phyloP scores from a whole-genome alignment of 1,140 invertebrate species.

The Zaprionus vittiger region DNA sequence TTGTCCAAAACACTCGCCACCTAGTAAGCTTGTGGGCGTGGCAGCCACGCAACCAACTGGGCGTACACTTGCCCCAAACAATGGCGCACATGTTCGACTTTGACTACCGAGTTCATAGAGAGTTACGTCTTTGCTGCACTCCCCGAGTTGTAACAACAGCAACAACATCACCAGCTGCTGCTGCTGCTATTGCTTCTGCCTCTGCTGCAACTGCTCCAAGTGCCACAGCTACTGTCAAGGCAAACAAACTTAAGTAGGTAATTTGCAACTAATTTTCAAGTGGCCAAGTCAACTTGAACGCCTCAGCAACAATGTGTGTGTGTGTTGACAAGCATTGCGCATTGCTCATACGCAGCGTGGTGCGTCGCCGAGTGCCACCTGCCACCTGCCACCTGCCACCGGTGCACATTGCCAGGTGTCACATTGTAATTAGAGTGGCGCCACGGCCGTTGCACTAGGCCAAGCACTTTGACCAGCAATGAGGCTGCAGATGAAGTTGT shows the following conservation, averaged over 20 bases:
- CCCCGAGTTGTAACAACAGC: constrained; percentile 1
- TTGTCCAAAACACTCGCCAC: constrained; percentile 36
- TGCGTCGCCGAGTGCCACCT: constrained; percentile 15
- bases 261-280: constrained; percentile 81
- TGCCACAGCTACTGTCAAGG: constrained; percentile 37
- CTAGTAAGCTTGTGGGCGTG: constrained; percentile 52
- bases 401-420: constrained; percentile 31
- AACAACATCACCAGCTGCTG: constrained; percentile 4
- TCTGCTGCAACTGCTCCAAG: neutral
- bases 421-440: constrained; percentile 30
- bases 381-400: constrained; percentile 4
- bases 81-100: constrained; percentile 61
- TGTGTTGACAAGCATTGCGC: constrained; percentile 38
- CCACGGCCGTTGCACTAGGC: neutral
- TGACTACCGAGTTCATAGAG: constrained; percentile 7
- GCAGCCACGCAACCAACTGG: constrained; percentile 57
- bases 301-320: constrained; percentile 33
- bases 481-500: neutral
- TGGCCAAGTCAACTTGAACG: constrained; percentile 57
- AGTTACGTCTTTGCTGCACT: constrained; percentile 28
- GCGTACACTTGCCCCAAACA: constrained; percentile 35
- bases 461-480: neutral
- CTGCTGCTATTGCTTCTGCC: neutral
- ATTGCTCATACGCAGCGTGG: constrained; percentile 76
- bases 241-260: constrained; percentile 81